These are phyloP conservation scores for Gorsachius goisagi DNA, from an alignment of 2,113 vertebrate species.

Conservation along the genomic window DNA sequence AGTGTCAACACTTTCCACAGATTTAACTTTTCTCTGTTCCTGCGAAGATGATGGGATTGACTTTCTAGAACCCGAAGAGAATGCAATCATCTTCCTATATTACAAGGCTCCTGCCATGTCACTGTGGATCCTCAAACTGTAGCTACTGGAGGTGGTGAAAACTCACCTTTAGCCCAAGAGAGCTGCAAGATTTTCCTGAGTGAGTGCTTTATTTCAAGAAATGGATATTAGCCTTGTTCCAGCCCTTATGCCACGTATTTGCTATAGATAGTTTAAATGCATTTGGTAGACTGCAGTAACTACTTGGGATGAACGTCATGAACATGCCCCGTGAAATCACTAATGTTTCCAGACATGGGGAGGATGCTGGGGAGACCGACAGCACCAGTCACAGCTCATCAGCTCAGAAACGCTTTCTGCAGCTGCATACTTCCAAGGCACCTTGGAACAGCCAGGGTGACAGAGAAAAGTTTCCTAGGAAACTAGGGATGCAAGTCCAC, in stretches of 20 bases:
- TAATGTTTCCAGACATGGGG: background rate
- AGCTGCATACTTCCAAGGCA: background rate
- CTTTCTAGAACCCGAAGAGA: background rate
- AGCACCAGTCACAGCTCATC: background rate
- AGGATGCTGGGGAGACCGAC: background rate
- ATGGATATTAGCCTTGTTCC: background rate
- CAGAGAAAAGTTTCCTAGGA: background rate
- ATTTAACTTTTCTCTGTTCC: background rate
- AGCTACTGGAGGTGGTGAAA: background rate
- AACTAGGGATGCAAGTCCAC: background rate
- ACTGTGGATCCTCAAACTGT: background rate
- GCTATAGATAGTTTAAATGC: background rate
- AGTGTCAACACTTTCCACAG: background rate
- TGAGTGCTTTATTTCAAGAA: background rate
- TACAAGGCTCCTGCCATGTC: background rate
- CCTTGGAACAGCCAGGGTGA: background rate
- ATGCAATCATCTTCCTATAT: background rate
- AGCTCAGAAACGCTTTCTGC: background rate
- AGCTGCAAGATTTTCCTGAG: background rate
- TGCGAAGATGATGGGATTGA: background rate
- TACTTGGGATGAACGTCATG: background rate
- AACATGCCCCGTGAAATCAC: background rate
- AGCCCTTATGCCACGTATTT: background rate
- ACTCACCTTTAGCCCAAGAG: background rate
- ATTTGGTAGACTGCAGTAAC: background rate